These are phyloP conservation scores for Kuschelorhynchus macadamiae DNA, from an alignment of 2,888 invertebrate species.

Conservation along the genomic window DNA sequence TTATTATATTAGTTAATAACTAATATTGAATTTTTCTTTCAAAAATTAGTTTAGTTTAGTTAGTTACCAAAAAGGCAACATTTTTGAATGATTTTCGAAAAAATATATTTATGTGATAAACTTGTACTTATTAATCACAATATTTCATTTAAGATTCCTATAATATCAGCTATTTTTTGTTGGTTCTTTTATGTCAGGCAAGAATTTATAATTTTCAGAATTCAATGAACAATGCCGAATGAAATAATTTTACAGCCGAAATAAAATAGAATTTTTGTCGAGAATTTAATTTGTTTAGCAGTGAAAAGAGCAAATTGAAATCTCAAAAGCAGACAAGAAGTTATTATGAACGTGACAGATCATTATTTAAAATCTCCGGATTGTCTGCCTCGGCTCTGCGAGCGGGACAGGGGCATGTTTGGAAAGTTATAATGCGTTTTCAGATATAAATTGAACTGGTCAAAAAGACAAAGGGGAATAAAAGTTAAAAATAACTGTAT, in stretches of 20 bases:
- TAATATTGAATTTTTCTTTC: too few species aligned
- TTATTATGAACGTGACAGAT: conserved; percentile 42
- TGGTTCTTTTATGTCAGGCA: neutral
- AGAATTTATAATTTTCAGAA: neutral
- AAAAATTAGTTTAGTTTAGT: too few species aligned
- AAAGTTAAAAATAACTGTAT: too few species aligned
- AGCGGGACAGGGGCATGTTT: conserved; percentile 10
- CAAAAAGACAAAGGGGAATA: too few species aligned
- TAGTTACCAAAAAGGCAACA: too few species aligned
- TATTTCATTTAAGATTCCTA: neutral
- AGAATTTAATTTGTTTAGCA: conserved; percentile 40
- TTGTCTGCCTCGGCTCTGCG: too few species aligned
- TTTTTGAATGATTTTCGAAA: too few species aligned
- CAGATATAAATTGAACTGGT: conserved; percentile 29
- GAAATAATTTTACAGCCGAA: too few species aligned
- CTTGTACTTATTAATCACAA: too few species aligned
- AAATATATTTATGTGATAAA: too few species aligned
- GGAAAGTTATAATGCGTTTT: conserved; percentile 38
- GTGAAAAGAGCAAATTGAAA: conserved; percentile 35
- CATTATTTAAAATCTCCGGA: conserved; percentile 45
- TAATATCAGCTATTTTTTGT: neutral
- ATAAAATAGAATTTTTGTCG: neutral
- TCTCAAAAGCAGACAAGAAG: conserved; percentile 43
- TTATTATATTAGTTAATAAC: too few species aligned
- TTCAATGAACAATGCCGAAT: neutral